Base-by-base conservation (phyloP, 2,113 vertebrate species). In the Isichthys henryi region DNA sequence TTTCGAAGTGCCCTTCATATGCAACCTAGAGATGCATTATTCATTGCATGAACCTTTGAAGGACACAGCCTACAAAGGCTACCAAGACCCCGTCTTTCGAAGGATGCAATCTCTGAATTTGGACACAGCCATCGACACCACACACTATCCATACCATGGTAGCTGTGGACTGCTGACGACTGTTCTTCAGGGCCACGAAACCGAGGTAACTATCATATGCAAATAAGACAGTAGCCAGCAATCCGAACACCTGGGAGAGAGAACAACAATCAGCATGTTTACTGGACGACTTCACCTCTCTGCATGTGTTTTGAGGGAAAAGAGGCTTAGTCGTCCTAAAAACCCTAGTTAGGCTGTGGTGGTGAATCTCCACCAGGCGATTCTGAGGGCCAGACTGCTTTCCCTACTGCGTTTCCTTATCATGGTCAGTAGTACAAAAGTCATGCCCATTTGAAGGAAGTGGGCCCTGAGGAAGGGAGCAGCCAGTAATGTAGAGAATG, bases 191-290 rank as follows among this genome's bases (percentile, higher is more conserved):
- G 62, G 93, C 89, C 89, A 93, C 3, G 91, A 0, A 95, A 90
- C 93, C 91, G 46, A 86, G 23, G 89, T 66, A 89, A 19, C 43
- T 46, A 43, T 89, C 89, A 70, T 89, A 89, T 17, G 74, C 88
- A 89, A 83, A 89, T 77, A 89, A 27, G 35, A 89, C 27, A 4
- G 48, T 92, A 21, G 95, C 95, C 0, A 96, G 0, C 85, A 96
- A 89, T 0, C 96, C 95, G 0, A 96, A 96, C 7, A 96, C 95
- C 95, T 96, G 62, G 46, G 77, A 45, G 35, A 45, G 39, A 82
- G 39, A 45, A 82, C 13, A 21, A 82, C 77, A 82, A 3, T 19
- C 9, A 74, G 66, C n/a, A 74, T 4, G n/a, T 31, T 31, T 70
- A 70, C 39, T 82, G 39, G 77, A 39, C 5, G 11, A 80, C 35